These are phyloP conservation scores for Gobius niger DNA, from an alignment of 2,113 vertebrate species.

Conservation along the genomic window DNA sequence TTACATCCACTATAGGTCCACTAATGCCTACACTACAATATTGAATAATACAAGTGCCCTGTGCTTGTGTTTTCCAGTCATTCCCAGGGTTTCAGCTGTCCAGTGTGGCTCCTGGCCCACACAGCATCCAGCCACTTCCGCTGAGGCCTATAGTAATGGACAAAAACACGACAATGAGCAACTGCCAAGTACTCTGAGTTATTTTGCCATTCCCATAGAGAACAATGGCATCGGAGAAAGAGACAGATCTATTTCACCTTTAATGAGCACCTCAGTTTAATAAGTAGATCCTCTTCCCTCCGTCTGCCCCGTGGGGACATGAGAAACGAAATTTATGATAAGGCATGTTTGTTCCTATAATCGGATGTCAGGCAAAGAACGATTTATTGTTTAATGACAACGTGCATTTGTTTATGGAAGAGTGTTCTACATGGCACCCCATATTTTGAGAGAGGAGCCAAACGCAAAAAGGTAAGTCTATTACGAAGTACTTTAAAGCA, in stretches of 20 bases:
- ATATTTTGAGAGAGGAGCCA: conserved; percentile 27
- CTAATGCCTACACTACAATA: conserved; percentile 37
- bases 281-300: conserved; percentile 48
- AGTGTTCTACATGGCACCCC: conserved; percentile 41
- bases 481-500: too few species aligned
- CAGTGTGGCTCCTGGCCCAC: conserved; percentile 59
- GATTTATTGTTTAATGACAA: conserved; percentile 55
- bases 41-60: conserved; percentile 42
- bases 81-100: conserved; percentile 75
- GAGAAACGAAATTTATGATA: conserved; percentile 47
- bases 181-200: conserved; percentile 66
- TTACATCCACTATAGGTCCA: conserved; percentile 1
- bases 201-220: conserved; percentile 65
- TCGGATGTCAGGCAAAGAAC: conserved; percentile 24
- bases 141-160: conserved; percentile 62
- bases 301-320: conserved; percentile 28
- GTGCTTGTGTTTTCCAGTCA: conserved; percentile 45
- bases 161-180: conserved; percentile 67
- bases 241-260: conserved; percentile 69
- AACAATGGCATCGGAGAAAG: conserved; percentile 69
- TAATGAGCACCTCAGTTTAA: conserved; percentile 65
- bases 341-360: conserved; percentile 28
- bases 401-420: conserved; percentile 35
- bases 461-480: neutral
- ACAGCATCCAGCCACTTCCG: conserved; percentile 62